Base-by-base conservation (phyloP, 2,888 invertebrate species). In the Ferdinandea cuprea region DNA sequence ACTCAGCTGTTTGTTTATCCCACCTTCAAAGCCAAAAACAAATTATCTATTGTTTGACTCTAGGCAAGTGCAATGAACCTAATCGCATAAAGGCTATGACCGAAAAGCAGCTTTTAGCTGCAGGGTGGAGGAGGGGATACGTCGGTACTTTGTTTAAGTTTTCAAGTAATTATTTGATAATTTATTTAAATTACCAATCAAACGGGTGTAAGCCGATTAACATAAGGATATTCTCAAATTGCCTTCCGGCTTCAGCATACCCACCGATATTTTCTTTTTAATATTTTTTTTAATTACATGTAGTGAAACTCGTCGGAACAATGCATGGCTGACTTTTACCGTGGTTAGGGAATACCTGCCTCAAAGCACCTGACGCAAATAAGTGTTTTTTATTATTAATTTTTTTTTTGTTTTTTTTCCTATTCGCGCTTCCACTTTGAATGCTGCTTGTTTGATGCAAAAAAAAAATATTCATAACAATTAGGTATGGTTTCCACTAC, bases 221-320 rank as follows among this genome's bases (percentile, higher is more conserved):
- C 25, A 15, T 40, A 50, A 37, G 13, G 13, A 32, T 32, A 28
- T 40, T 11, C 9, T n/a, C n/a, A 19, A 28, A 40, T 52, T 35
- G 19, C 17, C 56, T 69, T 77, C 69, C 69, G 68, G 40, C 28
- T 59, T 52, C 11, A 21, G 8, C 13, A 19, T 50, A 28, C 50
- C n/a, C n/a, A n/a, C n/a, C n/a, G n/a, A 28, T 15, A 25, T 50
- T 1, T 28, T 17, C 11, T 25, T 65, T 35, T 13, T 35, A n/a
- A n/a, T n/a, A n/a, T 37, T 50, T 65, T 15, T 46, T 25, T 28
- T 61, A 50, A 56, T 30, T 15, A 77, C 21, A 46, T 56, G 37
- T 37, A 78, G 59, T 61, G 59, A 72, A 78, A 66, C 37, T 30
- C 25, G 5, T 11, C 59, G 72, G 66, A 79, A 79, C 58, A 65